Evolutionary conservation across 1,140 invertebrate genomes (phyloP), one percentile per base, ranked within the genome.

Genomic region (Tetragonula clypearis): DNA sequence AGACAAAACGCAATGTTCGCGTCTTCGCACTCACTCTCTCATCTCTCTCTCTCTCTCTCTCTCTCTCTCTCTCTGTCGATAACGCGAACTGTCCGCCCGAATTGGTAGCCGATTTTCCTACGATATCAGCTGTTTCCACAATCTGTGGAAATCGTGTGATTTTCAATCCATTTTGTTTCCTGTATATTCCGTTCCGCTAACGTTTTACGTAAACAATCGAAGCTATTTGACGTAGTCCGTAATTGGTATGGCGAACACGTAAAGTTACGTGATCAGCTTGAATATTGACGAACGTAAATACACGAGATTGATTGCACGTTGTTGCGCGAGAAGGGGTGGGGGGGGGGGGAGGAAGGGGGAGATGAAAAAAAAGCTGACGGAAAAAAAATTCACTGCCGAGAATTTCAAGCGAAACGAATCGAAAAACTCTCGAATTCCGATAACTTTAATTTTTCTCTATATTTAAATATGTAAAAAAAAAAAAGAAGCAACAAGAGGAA

Each of bases 271-370:
- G 79, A 82, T 82, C 71, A 69, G 78, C 53, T 69, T 79, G 78
- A 82, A 82, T 82, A 74, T 74, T 74, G 69, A 65, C 79, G 56
- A 56, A 75, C 49, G 65, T 71, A 79, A 69, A 79, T 76, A 76
- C 26, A 5, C 49, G n/a, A 66, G 49, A 82, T 82, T 76, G 72
- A 82, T 82, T 66, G 80, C 49, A 82, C 35, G 56, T 30, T 62
- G 21, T 23, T 23, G 71, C 58, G 41, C 41, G 41, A 8, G 41
- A 8, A 49, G 6, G 41, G 41, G 6, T 5, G 41, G 5, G 41
- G 6, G 41, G 41, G 5, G 6, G 41, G 41, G 41, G 9, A 0
- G 41, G 6, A 11, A 8, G 6, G 41, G 8, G 41, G 41, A 49
- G 41, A 1, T 30, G 41, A 30, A 21, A 30, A 72, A 72, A n/a